Conservation (phyloP, 2,888 invertebrate species). For the Elegia similella region DNA sequence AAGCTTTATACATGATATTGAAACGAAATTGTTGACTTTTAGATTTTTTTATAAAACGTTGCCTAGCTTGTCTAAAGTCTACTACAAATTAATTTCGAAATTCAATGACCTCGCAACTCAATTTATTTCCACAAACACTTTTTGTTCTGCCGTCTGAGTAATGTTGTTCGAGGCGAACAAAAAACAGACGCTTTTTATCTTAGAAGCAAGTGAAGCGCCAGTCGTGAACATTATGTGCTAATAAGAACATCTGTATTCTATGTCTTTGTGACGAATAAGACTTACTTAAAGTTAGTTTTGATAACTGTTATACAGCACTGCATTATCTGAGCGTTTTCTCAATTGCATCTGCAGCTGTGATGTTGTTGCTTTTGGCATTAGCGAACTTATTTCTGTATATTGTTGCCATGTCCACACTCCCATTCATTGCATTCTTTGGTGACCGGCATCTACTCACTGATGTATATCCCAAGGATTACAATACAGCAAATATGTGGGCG, state of each 20-base stretch:
- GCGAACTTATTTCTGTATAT: slow-evolving; percentile 88
- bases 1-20: too few relatives aligned
- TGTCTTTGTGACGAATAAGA: slow-evolving; percentile 38
- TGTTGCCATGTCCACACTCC: slow-evolving; percentile 91
- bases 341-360: too few relatives aligned
- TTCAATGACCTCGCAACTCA: neutral
- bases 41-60: too few relatives aligned
- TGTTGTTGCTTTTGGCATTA: slow-evolving; percentile 77
- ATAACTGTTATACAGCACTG: too few relatives aligned
- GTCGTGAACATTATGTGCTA: neutral
- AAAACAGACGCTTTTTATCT: slow-evolving; percentile 1
- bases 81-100: neutral
- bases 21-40: too few relatives aligned
- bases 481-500: slow-evolving; percentile 84
- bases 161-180: neutral
- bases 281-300: too few relatives aligned
- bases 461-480: slow-evolving; percentile 82
- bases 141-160: slow-evolving; percentile 4
- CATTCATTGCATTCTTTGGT: slow-evolving; percentile 89
- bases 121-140: slow-evolving; percentile 11
- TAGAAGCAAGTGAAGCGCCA: neutral
- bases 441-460: slow-evolving; percentile 82
- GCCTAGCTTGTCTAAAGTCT: neutral
- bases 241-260: neutral
- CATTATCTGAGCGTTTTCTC: too few relatives aligned